phyloP scores from a whole-genome alignment of 2,113 vertebrate species.

The Plestiodon gilberti region DNA sequence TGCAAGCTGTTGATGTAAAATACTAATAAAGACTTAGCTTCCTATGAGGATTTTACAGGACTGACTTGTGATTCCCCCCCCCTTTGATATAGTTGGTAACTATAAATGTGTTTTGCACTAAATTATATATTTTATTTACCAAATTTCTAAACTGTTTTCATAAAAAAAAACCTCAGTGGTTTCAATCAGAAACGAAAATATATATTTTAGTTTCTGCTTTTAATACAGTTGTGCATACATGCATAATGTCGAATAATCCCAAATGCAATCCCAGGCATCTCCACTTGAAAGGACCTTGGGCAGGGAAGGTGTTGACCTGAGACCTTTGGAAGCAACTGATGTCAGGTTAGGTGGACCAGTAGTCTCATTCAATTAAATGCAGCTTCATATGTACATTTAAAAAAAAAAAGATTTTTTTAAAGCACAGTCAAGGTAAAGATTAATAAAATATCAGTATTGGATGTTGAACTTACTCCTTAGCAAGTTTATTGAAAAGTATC shows the following conservation, averaged over 20 bases:
- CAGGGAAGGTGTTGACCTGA: neutral
- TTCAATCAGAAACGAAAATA: neutral
- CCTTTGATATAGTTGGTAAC: slow-evolving; percentile 37
- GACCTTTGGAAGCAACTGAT: neutral
- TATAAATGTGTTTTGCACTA: neutral
- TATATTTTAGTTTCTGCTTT: neutral
- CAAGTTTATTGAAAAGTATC: neutral
- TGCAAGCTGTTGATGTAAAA: neutral
- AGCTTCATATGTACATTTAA: neutral
- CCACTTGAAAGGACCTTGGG: neutral
- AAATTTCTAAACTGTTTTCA: too few species aligned
- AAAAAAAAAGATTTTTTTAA: neutral
- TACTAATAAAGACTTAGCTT: neutral
- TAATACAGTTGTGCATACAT: too few species aligned
- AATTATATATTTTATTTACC: slow-evolving; percentile 8
- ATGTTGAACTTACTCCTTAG: too few species aligned
- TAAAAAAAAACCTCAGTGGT: too few species aligned
- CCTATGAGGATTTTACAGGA: neutral
- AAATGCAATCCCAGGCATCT: neutral
- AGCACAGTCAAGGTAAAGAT: neutral
- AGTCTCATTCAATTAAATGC: neutral
- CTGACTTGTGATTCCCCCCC: neutral
- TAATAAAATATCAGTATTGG: neutral
- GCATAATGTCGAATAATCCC: neutral
- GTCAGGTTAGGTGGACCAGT: too few species aligned